phyloP scores from a whole-genome alignment of 2,797 vertebrate species.

The Garrulus glandarius region DNA sequence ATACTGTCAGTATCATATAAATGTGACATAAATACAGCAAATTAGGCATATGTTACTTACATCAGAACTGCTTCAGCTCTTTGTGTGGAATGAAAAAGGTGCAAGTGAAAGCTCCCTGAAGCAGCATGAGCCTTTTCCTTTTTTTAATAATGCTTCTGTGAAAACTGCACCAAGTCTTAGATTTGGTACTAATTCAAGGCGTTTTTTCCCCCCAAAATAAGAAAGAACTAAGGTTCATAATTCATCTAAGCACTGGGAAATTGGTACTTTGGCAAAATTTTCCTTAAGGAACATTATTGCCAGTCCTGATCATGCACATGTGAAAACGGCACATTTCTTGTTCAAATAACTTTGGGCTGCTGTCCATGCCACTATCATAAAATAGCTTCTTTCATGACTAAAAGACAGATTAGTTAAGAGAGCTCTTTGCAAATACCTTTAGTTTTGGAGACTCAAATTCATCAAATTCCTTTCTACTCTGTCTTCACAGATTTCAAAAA shows the following conservation, averaged over 20 bases:
- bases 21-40: conserved; percentile 57
- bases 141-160: not conserved
- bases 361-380: not conserved
- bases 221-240: not conserved
- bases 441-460: not conserved
- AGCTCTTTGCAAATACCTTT: not conserved
- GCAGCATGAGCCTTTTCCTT: conserved; percentile 19
- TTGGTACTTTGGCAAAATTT: not conserved
- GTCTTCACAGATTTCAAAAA: not conserved
- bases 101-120: conserved; percentile 42
- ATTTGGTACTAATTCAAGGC: not conserved
- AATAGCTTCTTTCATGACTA: not conserved
- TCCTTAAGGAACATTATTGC: not conserved
- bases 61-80: conserved; percentile 43
- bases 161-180: not conserved
- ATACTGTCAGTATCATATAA: conserved; percentile 52
- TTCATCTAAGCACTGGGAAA: not conserved
- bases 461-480: not conserved
- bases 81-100: conserved; percentile 41
- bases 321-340: not conserved
- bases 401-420: not conserved
- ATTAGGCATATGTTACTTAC: conserved; percentile 39
- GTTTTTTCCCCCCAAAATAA: not conserved
- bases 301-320: not conserved
- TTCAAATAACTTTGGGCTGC: not conserved